Base-by-base conservation (phyloP, 2,888 invertebrate genomes). In the Conchocele bisecta region DNA sequence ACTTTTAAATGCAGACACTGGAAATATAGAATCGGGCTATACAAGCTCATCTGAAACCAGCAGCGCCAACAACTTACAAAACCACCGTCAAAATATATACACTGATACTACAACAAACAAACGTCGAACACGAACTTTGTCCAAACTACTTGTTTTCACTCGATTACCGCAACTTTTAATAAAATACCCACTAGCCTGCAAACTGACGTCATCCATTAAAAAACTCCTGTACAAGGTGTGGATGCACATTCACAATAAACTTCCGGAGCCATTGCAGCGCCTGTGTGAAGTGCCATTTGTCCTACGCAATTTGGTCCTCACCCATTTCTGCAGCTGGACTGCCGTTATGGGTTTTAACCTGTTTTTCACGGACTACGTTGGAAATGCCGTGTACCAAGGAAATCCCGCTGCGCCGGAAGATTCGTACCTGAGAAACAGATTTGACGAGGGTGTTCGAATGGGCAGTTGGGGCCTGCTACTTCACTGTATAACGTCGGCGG, bases 311-410 rank as follows among this genome's bases (percentile, higher is more conserved):
- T 93, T 98, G 13, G 98, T 98, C 84, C 89, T 97, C 65, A 98
- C 98, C 26, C 98, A 98, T 92, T 93, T 98, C 56, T 98, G 97
- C 92, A 97, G 97, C 89, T 98, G 98, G 98, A 98, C 98, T 95
- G 97, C 98, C 0, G 96, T 98, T 83, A 98, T 98, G 79, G 97
- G 97, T 89, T 98, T 98, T 90, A 98, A 98, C 0, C 92, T 98
- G 11, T 98, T 98, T 91, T 98, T 98, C 91, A 98, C 98, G 0
- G 98, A 98, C 92, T 98, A 97, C 88, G 98, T 97, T 1, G 97
- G 96, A 0, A 96, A 97, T 91, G 95, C 96, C 13, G 96, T 97
- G 20, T 97, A 95, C 89, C 93, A 94, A n/a, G 97, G 97, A 0
- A 94, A 96, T 92, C 97, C 96, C n/a, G 88, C 87, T 70, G 82